A percentile compares a stretch with the other conserved stretches of the same genome.
phyloP scores from a whole-genome alignment of 2,797 vertebrate species.

The Alca torda region DNA sequence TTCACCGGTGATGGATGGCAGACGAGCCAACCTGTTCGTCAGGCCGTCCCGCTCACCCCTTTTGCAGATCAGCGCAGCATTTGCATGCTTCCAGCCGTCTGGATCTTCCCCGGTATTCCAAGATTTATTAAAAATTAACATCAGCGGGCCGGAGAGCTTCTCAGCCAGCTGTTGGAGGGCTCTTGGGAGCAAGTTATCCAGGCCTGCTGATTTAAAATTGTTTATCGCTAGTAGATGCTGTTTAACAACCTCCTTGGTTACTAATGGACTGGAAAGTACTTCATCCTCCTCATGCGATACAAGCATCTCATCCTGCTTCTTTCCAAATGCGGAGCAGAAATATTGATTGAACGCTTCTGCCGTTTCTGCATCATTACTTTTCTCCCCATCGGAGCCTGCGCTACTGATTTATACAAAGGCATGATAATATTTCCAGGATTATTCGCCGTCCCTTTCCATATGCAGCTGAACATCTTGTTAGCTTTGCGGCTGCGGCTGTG shows the following conservation, averaged over 20 bases:
- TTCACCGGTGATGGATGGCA: not conserved
- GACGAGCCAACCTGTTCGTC: not conserved
- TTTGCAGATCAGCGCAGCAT: not conserved
- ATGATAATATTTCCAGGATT: not conserved
- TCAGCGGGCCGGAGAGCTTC: not conserved
- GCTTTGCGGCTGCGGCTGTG: not conserved
- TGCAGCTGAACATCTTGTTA: not conserved
- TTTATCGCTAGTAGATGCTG: slow-evolving; percentile 55
- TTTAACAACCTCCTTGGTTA: slow-evolving; percentile 68
- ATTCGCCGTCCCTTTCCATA: not conserved
- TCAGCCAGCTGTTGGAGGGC: slow-evolving; percentile 57
- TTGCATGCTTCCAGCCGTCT: slow-evolving; percentile 12
- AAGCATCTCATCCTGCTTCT: slow-evolving; percentile 43
- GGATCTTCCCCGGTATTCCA: slow-evolving; percentile 13
- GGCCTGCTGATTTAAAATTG: slow-evolving; percentile 54
- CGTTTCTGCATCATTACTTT: slow-evolving; percentile 60
- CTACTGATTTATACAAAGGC: slow-evolving; percentile 30
- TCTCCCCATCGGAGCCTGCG: not conserved
- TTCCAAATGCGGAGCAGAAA: not conserved
- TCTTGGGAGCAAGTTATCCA: slow-evolving; percentile 45
- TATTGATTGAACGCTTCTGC: slow-evolving; percentile 56
- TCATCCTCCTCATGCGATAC: slow-evolving; percentile 41
- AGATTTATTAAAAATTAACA: slow-evolving; percentile 59
- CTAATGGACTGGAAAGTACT: slow-evolving; percentile 67
- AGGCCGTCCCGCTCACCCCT: not conserved